A percentile compares a stretch with the other conserved stretches of the same genome.
Evolutionary conservation across 1,140 invertebrate genomes (phyloP).

Genomic region (Diorhabda carinulata): DNA sequence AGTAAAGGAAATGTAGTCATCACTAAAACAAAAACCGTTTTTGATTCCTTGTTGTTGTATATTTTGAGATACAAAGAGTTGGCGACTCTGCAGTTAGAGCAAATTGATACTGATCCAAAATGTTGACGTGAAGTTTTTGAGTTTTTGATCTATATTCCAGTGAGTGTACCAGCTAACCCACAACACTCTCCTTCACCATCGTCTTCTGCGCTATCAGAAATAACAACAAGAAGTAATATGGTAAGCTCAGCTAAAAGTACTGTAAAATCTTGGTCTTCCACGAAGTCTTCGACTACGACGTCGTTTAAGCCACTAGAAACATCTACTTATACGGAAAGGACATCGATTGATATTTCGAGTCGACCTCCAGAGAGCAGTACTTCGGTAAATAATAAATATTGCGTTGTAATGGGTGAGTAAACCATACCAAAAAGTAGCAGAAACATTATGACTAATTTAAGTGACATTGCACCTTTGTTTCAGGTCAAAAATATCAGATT

Average conservation of each 20-base stretch:
- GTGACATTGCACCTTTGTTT: constrained; percentile 14
- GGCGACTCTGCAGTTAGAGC: no score
- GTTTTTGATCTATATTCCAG: constrained; percentile 17
- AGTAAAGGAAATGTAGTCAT: no score
- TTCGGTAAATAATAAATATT: constrained; percentile 17
- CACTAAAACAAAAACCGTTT: no score
- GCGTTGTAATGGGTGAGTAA: constrained; percentile 30
- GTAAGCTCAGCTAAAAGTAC: neutral
- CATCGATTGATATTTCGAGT: constrained; percentile 3
- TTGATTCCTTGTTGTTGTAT: no score
- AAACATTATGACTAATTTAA: neutral
- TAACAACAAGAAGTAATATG: constrained; percentile 3
- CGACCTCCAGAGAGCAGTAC: constrained; percentile 10
- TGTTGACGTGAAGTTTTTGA: no score
- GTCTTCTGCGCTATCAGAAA: constrained; percentile 2
- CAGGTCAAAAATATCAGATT: constrained; percentile 60
- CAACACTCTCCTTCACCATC: constrained; percentile 1
- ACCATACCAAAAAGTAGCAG: neutral
- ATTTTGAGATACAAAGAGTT: no score
- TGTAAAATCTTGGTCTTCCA: constrained; percentile 8
- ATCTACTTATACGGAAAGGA: constrained; percentile 14
- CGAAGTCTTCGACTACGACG: constrained; percentile 1
- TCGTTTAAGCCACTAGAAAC: constrained; percentile 16
- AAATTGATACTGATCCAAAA: no score
- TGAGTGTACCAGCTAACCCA: constrained; percentile 23